phyloP scores from a whole-genome alignment of 2,888 invertebrate genomes.

The Patella caerulea region DNA sequence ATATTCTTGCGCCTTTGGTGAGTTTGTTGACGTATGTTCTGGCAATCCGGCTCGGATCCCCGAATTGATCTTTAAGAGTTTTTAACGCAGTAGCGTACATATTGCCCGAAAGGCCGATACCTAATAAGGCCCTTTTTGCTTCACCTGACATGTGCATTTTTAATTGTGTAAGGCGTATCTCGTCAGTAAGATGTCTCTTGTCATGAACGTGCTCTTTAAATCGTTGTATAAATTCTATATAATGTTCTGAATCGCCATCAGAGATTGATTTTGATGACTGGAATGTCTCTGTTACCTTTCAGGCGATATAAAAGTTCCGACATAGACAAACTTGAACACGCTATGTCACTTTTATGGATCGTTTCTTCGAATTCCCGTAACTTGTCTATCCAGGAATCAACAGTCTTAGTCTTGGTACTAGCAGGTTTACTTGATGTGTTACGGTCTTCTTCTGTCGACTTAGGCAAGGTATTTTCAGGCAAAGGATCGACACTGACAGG shows the following conservation, averaged over 20 bases:
- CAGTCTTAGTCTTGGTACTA: background rate
- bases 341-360: background rate
- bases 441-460: no score
- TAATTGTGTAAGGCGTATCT: slow-evolving; percentile 21
- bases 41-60: slow-evolving; percentile 18
- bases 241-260: background rate
- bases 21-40: slow-evolving; percentile 21
- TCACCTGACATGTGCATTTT: slow-evolving; percentile 18
- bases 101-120: slow-evolving; percentile 13
- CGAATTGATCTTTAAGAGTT: slow-evolving; percentile 24
- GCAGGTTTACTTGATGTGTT: background rate
- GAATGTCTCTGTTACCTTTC: background rate
- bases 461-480: no score
- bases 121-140: slow-evolving; percentile 16
- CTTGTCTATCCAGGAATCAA: slow-evolving; percentile 20
- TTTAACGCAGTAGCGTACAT: slow-evolving; percentile 25
- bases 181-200: slow-evolving; percentile 19
- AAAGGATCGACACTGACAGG: no score
- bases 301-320: background rate
- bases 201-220: slow-evolving; percentile 26
- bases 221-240: background rate
- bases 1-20: slow-evolving; percentile 5
- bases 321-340: background rate
- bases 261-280: background rate
- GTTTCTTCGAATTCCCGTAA: slow-evolving; percentile 12